phyloP scores from a whole-genome alignment of 92 coral and sea anemone genomes.

The Parazoanthus atlanticus region DNA sequence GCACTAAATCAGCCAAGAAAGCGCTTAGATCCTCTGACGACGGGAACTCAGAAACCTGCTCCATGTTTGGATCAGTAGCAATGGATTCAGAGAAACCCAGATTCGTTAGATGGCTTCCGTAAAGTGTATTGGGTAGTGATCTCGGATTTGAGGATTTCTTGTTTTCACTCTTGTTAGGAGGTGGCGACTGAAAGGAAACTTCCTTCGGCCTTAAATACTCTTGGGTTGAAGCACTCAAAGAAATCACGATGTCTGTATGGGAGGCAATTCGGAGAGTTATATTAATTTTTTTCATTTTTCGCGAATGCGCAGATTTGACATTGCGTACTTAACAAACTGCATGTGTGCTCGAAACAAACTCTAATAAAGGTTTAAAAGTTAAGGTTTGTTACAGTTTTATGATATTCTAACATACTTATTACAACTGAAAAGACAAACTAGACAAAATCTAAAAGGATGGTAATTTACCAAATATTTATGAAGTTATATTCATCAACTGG shows the following conservation, averaged over 20 bases:
- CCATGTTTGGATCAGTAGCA: conserved; percentile 1
- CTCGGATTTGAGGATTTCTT: background rate
- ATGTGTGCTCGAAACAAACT: background rate
- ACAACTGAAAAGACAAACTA: no score
- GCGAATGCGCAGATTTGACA: background rate
- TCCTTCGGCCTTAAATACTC: background rate
- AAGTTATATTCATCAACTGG: no score
- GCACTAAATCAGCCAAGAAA: conserved; percentile 67
- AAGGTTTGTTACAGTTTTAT: no score
- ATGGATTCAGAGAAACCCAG: background rate
- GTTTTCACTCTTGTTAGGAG: background rate
- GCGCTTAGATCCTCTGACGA: conserved; percentile 71
- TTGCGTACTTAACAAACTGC: background rate
- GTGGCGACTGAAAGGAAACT: background rate
- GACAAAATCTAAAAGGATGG: no score
- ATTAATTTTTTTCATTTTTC: no score
- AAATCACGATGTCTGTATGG: background rate
- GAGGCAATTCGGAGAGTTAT: background rate
- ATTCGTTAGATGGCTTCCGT: background rate
- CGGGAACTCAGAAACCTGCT: conserved; percentile 55
- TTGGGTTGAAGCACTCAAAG: background rate
- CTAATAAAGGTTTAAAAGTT: no score
- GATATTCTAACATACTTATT: no score
- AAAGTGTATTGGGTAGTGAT: background rate
- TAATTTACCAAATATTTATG: no score